phyloP scores from a whole-genome alignment of 2,113 vertebrate genomes.

The Monopterus albus region DNA sequence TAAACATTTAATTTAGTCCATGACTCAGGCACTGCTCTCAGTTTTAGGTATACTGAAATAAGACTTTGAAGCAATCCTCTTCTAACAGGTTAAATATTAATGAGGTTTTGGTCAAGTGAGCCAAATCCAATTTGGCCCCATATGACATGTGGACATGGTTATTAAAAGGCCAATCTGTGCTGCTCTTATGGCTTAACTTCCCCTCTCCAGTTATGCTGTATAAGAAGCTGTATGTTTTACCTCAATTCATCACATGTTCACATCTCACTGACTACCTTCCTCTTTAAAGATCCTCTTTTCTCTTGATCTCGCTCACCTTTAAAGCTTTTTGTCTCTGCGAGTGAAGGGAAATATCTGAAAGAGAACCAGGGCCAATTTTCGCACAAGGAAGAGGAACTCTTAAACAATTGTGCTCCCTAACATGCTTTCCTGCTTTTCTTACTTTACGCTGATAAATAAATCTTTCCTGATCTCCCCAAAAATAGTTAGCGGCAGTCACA shows the following conservation, averaged over 20 bases:
- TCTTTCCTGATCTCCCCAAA: slow-evolving; percentile 52
- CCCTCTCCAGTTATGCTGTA: slow-evolving; percentile 36
- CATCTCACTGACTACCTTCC: slow-evolving; percentile 37
- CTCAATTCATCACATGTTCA: slow-evolving; percentile 61
- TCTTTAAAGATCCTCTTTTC: slow-evolving; percentile 44
- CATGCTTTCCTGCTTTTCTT: slow-evolving; percentile 45
- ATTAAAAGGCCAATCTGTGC: slow-evolving; percentile 75
- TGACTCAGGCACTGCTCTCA: slow-evolving; percentile 23
- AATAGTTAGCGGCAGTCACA: slow-evolving; percentile 78
- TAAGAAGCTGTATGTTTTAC: slow-evolving; percentile 57
- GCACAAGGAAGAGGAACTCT: slow-evolving; percentile 50
- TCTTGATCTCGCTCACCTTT: slow-evolving; percentile 44
- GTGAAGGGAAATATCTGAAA: slow-evolving; percentile 55
- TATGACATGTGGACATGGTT: slow-evolving; percentile 70
- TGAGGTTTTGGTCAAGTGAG: slow-evolving; percentile 77
- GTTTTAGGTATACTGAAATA: slow-evolving; percentile 67
- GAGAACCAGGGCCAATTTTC: slow-evolving; percentile 56
- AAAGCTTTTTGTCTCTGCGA: slow-evolving; percentile 44
- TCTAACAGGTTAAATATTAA: slow-evolving; percentile 76
- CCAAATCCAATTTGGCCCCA: slow-evolving; percentile 76
- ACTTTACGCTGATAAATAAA: slow-evolving; percentile 67
- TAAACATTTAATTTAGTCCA: slow-evolving; percentile 48
- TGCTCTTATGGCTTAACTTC: slow-evolving; percentile 55
- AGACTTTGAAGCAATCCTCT: slow-evolving; percentile 68
- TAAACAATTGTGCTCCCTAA: slow-evolving; percentile 60